phyloP scores from a whole-genome alignment of 2,113 vertebrate species.

The Pluvialis apricaria region DNA sequence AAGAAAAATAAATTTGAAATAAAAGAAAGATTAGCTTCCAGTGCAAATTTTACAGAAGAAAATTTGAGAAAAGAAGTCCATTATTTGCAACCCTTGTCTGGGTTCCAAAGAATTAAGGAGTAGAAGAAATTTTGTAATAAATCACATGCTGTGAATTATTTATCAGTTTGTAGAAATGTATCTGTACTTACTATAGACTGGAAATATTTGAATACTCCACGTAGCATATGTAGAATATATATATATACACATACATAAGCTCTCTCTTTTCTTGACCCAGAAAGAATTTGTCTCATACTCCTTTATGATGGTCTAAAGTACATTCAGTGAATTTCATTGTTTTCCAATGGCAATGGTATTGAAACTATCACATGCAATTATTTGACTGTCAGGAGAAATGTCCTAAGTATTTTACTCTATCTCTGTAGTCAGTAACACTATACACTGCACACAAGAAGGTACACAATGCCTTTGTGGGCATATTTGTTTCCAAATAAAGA shows the following conservation, averaged over 20 bases:
- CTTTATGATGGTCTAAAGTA: neutral
- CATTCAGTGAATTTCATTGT: neutral
- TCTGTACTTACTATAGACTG: neutral
- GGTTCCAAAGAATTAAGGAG: neutral
- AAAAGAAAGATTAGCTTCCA: neutral
- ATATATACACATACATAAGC: neutral
- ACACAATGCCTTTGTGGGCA: constrained; percentile 4
- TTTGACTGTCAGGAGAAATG: neutral
- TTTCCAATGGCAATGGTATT: neutral
- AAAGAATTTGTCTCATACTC: neutral
- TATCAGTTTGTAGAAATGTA: neutral
- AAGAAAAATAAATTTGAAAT: neutral
- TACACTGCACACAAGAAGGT: neutral
- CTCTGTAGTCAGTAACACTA: neutral
- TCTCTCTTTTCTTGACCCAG: neutral
- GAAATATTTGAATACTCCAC: neutral
- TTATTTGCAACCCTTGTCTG: neutral
- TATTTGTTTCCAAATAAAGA: constrained; percentile 49
- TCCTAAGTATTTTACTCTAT: neutral
- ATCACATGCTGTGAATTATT: neutral
- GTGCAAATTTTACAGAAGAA: neutral
- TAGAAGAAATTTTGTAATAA: neutral
- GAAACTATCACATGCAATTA: neutral
- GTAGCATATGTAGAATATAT: neutral
- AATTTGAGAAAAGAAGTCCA: neutral